Evolutionary conservation across 2,797 vertebrate species (phyloP), one percentile per base, ranked within the genome.

Genomic region (Acrossocheilus wenchowensis): DNA sequence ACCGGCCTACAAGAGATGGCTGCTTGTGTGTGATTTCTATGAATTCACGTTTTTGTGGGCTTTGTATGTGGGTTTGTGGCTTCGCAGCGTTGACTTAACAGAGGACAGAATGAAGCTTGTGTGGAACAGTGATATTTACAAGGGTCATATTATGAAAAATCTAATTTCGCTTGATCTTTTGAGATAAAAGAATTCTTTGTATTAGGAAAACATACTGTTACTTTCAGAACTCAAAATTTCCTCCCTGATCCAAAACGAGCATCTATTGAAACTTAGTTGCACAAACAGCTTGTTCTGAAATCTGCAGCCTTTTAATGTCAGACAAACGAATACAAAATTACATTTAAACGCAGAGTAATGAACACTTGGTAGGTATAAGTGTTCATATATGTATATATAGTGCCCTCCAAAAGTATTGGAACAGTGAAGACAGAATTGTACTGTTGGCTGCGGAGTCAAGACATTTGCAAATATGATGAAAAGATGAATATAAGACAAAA

Each of bases 1-100:
- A 43, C 30, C 45, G 34, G 19, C 71, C 84, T 78, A 66, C 6
- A 69, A 75, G 57, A 26, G 82, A 54, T 39, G 41, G 39, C 26
- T 30, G 69, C 52, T 79, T 57, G 26, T 78, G 79, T 41, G 34
- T 14, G 21, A 39, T 75, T 78, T 85, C 19, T 43, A 41, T 43
- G 39, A 57, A 52, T 83, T 80, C 68, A 50, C 4, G n/a, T 69
- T 69, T 78, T 34, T 72, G 39, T 6, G 11, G n/a, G 17, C 41
- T 78, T 57, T 30, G 12, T n/a, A 11, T 77, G 54, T 85, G 50
- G 64, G 62, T 19, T 84, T 66, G 57, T 52, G 45, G 17, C 39
- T 62, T 74, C 15, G 2, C 52, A 5, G 36, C 34, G 10, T 45
- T 57, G 14, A n/a, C 14, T 14, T 64, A 6, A 45, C 23, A 80